Conservation (phyloP, 2,888 invertebrate genomes). For the Hypolimnas misippus region DNA sequence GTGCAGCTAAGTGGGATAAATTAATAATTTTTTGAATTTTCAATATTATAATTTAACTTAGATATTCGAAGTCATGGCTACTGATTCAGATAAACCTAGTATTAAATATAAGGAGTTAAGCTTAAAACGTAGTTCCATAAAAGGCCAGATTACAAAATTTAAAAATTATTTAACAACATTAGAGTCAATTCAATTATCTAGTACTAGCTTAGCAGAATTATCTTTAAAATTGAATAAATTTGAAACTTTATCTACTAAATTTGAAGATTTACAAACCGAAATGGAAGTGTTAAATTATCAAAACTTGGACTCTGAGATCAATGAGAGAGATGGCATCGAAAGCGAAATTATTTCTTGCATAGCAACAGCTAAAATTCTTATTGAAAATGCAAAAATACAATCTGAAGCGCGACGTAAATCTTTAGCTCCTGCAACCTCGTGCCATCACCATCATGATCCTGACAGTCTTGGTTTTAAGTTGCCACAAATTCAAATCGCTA, state of each 20-base stretch:
- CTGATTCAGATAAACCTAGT: too few species aligned
- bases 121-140: conserved; percentile 16
- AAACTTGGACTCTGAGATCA: conserved; percentile 7
- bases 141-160: conserved; percentile 27
- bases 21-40: too few species aligned
- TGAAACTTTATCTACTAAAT: conserved; percentile 15
- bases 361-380: conserved; percentile 24
- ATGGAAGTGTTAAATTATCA: conserved; percentile 20
- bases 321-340: conserved; percentile 23
- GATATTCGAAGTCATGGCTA: too few species aligned
- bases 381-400: conserved; percentile 10
- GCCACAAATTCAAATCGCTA: too few species aligned
- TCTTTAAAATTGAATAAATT: conserved; percentile 17
- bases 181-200: conserved; percentile 5
- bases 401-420: not conserved
- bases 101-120: not conserved
- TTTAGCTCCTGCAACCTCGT: too few species aligned
- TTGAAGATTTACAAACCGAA: conserved; percentile 26
- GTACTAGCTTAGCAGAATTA: conserved; percentile 9
- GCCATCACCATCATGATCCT: too few species aligned
- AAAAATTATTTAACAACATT: conserved; percentile 21
- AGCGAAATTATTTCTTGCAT: conserved; percentile 19
- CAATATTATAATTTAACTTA: too few species aligned
- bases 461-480: too few species aligned
- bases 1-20: too few species aligned